phyloP scores from a whole-genome alignment of 2,797 vertebrate species.

The Salarias fasciatus region DNA sequence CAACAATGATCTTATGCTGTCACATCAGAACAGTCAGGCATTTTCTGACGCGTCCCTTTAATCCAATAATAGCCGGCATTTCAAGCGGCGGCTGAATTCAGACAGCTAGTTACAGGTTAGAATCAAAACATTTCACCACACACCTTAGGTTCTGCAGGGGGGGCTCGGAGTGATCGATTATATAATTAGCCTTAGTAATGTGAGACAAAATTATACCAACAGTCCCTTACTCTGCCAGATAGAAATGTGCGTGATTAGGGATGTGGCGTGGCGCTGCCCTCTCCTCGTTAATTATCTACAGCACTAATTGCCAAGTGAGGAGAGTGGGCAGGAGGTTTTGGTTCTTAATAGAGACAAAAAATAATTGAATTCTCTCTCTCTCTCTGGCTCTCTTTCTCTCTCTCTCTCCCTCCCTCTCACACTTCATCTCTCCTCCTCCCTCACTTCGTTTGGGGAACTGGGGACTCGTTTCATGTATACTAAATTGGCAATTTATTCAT shows the following conservation, averaged over 20 bases:
- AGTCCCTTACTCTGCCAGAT: conserved; percentile 68
- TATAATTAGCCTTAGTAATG: conserved; percentile 77
- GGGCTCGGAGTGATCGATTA: conserved; percentile 70
- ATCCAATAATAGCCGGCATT: conserved; percentile 31
- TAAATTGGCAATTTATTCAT: conserved; percentile 82
- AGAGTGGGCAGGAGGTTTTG: conserved; percentile 79
- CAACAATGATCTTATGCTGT: conserved; percentile 56
- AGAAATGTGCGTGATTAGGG: conserved; percentile 76
- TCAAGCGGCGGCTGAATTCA: not conserved
- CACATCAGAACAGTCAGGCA: conserved; percentile 40
- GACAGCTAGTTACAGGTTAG: conserved; percentile 31
- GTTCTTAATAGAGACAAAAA: conserved; percentile 81
- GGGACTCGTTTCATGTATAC: conserved; percentile 77
- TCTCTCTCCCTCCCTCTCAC: conserved; percentile 29
- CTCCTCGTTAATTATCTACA: conserved; percentile 79
- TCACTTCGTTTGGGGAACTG: conserved; percentile 68
- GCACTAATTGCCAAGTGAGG: conserved; percentile 80
- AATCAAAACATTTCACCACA: conserved; percentile 42
- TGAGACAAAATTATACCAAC: conserved; percentile 77
- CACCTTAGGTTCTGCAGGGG: conserved; percentile 47
- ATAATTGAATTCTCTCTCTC: conserved; percentile 74
- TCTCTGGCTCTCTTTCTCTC: not conserved
- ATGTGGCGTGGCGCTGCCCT: conserved; percentile 76
- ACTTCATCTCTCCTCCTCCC: conserved; percentile 51
- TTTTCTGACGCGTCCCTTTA: conserved; percentile 19